Conservation (phyloP, 2,113 vertebrate species). For the Cichladusa arquata region DNA sequence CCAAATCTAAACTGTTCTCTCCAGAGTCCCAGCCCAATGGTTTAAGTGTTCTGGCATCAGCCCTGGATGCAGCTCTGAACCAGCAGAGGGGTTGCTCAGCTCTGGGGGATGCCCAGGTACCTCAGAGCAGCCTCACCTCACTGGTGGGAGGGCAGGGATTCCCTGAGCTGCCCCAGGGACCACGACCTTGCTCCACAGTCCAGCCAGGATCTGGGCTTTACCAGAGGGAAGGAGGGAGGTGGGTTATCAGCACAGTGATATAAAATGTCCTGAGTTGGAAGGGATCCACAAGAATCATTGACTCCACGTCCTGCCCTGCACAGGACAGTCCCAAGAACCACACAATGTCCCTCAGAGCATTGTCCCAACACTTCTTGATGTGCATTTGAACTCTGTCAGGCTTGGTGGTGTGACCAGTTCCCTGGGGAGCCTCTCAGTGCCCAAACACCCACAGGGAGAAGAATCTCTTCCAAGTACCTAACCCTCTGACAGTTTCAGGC, state of each 20-base stretch:
- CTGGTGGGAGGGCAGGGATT: neutral
- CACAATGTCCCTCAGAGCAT: neutral
- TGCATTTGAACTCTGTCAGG: neutral
- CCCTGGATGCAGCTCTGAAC: neutral
- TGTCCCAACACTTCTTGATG: neutral
- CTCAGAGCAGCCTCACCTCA: neutral
- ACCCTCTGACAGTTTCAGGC: neutral
- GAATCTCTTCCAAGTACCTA: too few relatives aligned
- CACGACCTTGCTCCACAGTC: neutral
- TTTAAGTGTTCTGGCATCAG: neutral
- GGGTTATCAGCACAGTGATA: too few relatives aligned
- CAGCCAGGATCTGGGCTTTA: neutral
- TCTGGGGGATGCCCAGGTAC: accelerated
- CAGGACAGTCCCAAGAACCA: neutral
- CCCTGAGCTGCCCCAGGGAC: neutral
- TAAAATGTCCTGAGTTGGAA: neutral
- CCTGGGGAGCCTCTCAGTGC: neutral
- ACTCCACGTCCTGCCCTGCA: neutral
- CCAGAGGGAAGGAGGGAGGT: neutral
- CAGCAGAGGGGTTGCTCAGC: neutral
- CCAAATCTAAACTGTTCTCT: neutral
- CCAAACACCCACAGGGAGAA: neutral
- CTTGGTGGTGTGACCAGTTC: neutral
- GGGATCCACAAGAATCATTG: neutral
- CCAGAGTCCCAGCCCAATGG: neutral